These are phyloP conservation scores for Sturnus vulgaris DNA, from an alignment of 2,113 vertebrate genomes.

Conservation along the genomic window DNA sequence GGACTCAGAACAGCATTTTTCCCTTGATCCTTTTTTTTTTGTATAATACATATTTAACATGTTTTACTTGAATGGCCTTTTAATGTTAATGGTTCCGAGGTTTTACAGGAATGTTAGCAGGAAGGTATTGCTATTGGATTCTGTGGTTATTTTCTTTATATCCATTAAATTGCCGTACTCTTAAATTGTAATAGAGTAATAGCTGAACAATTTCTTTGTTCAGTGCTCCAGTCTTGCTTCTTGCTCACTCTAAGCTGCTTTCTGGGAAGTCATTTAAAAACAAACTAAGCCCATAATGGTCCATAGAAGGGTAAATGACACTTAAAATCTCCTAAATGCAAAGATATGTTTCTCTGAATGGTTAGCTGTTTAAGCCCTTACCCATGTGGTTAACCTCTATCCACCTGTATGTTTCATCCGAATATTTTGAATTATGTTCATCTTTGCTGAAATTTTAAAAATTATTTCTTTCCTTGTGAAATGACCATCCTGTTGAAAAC, in stretches of 20 bases:
- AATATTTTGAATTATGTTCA: background rate
- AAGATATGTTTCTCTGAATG: background rate
- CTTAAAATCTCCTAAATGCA: background rate
- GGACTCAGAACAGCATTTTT: background rate
- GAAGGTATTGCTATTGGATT: background rate
- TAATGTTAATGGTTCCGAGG: background rate
- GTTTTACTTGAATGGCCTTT: background rate
- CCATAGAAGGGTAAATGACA: background rate
- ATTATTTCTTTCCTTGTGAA: background rate
- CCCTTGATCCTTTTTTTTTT: background rate
- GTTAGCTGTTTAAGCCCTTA: background rate
- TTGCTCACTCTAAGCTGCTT: background rate
- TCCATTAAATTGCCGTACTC: background rate
- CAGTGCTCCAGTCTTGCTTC: background rate
- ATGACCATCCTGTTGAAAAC: background rate
- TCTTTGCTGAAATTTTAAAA: background rate
- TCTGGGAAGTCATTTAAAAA: background rate
- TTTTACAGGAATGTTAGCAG: background rate
- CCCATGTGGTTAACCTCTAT: background rate
- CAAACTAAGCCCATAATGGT: background rate
- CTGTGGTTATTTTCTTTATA: background rate
- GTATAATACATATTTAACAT: background rate
- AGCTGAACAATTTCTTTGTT: constrained; percentile 3
- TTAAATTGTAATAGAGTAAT: background rate
- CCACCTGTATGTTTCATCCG: background rate